phyloP scores from a whole-genome alignment of 2,888 invertebrate genomes.

The Tinea semifulvella region DNA sequence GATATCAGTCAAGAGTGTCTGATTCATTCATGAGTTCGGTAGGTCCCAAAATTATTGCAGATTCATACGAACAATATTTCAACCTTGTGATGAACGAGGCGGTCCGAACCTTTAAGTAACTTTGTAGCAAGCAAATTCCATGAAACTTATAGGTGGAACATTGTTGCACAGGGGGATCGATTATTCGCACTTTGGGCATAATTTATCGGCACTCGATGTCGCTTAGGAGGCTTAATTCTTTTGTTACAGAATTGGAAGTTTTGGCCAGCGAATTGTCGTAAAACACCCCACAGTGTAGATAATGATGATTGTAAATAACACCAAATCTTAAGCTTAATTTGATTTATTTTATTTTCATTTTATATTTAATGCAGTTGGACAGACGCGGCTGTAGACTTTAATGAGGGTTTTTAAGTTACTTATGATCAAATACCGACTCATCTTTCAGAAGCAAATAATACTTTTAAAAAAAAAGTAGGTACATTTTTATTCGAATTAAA shows the following conservation, averaged over 20 bases:
- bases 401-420: constrained; percentile 24
- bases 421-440: too few species aligned
- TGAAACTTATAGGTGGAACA: constrained; percentile 38
- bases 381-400: constrained; percentile 43
- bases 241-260: constrained; percentile 33
- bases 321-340: constrained; percentile 48
- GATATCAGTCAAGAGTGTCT: too few species aligned
- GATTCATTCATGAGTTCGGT: too few species aligned
- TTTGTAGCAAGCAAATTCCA: constrained; percentile 27
- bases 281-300: constrained; percentile 42
- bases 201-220: constrained; percentile 61
- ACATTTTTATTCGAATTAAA: too few species aligned
- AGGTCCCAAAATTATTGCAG: too few species aligned
- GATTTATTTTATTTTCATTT: constrained; percentile 41
- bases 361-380: constrained; percentile 31
- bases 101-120: constrained; percentile 10
- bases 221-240: constrained; percentile 52
- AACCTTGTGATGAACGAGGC: too few species aligned
- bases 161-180: constrained; percentile 44
- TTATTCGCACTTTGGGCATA: constrained; percentile 48
- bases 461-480: too few species aligned
- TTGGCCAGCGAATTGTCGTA: constrained; percentile 26
- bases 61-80: too few species aligned
- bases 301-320: constrained; percentile 54
- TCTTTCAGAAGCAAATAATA: too few species aligned